phyloP scores from a whole-genome alignment of 2,113 vertebrate genomes.

The Tragelaphus scriptus region DNA sequence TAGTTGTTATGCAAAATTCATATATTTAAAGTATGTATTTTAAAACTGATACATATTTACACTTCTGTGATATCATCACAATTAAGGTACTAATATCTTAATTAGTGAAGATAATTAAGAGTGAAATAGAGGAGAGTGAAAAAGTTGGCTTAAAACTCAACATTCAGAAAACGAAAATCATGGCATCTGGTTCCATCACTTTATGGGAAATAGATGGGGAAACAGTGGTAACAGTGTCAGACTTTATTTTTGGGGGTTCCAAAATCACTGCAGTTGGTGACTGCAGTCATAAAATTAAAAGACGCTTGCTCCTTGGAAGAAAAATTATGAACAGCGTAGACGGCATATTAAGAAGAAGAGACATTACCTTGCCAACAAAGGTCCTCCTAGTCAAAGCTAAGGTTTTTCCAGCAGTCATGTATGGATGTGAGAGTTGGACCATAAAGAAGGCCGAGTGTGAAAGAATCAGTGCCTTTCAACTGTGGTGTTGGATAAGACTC shows the following conservation, averaged over 20 bases:
- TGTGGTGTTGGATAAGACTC: neutral
- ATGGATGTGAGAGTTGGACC: neutral
- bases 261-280: neutral
- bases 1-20: neutral
- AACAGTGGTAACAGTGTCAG: neutral
- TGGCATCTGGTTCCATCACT: neutral
- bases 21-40: neutral
- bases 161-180: neutral
- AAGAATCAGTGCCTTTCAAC: neutral
- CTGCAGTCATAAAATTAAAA: neutral
- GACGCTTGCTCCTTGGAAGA: neutral
- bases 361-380: neutral
- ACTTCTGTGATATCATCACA: neutral
- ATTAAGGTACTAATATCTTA: neutral
- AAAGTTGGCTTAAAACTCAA: neutral
- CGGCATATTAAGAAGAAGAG: neutral
- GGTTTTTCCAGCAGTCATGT: neutral
- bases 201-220: neutral
- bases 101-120: neutral
- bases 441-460: neutral
- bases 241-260: neutral
- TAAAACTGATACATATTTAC: neutral
- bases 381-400: neutral
- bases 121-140: neutral
- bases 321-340: neutral